phyloP scores from a whole-genome alignment of 2,888 invertebrate genomes.

The Ennomos fuscantarius region DNA sequence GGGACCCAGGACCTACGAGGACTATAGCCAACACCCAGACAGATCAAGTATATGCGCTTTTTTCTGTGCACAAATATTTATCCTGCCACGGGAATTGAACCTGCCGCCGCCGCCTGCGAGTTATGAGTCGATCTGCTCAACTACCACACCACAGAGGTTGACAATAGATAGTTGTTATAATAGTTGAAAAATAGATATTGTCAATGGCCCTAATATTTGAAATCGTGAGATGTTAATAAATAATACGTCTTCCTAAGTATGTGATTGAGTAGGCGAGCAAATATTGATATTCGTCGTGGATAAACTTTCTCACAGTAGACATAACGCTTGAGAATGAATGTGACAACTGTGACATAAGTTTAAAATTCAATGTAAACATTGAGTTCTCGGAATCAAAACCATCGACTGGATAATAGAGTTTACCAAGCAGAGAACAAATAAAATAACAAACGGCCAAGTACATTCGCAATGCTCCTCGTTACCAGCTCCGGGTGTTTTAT shows the following conservation, averaged over 20 bases:
- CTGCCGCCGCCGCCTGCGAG: too few relatives aligned
- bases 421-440: constrained; percentile 78
- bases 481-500: constrained; percentile 60
- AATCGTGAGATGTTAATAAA: constrained; percentile 7
- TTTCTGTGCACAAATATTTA: too few relatives aligned
- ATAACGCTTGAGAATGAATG: constrained; percentile 65
- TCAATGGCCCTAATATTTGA: constrained; percentile 4
- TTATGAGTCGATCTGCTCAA: too few relatives aligned
- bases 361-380: constrained; percentile 76
- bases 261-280: constrained; percentile 52
- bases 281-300: constrained; percentile 53
- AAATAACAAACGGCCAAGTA: constrained; percentile 72
- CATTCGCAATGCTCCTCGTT: constrained; percentile 62
- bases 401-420: constrained; percentile 77
- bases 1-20: too few relatives aligned
- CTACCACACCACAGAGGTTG: too few relatives aligned
- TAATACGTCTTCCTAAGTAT: constrained; percentile 6
- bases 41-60: too few relatives aligned
- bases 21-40: too few relatives aligned
- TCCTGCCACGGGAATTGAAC: too few relatives aligned
- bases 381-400: constrained; percentile 79
- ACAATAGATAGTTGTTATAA: too few relatives aligned
- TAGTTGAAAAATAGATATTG: too few relatives aligned
- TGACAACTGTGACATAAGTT: constrained; percentile 75
- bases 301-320: constrained; percentile 68